These are phyloP conservation scores for Thunnus thynnus DNA, from an alignment of 2,113 vertebrate species.

Conservation along the genomic window DNA sequence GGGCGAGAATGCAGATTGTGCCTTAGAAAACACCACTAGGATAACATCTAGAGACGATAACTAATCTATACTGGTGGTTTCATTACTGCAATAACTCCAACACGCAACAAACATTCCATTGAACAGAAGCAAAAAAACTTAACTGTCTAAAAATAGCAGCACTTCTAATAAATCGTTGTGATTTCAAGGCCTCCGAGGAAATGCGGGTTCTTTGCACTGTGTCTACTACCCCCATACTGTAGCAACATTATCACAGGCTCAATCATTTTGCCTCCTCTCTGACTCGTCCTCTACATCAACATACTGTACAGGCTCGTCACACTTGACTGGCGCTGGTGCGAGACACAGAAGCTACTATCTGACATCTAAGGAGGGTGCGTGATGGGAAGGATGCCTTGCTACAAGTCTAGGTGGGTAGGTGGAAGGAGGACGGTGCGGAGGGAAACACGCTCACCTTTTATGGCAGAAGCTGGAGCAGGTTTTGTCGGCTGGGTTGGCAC, in stretches of 20 bases:
- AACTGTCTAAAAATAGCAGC: constrained; percentile 69
- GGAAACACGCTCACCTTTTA: constrained; percentile 66
- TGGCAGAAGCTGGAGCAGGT: constrained; percentile 90
- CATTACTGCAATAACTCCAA: constrained; percentile 26
- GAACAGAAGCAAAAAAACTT: constrained; percentile 33
- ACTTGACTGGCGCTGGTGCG: constrained; percentile 28
- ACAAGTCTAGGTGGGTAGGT: background rate
- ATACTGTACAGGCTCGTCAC: constrained; percentile 34
- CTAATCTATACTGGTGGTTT: constrained; percentile 44
- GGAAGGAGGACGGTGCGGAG: background rate
- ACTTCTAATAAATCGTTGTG: constrained; percentile 39
- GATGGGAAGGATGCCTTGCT: background rate
- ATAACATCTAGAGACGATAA: constrained; percentile 55
- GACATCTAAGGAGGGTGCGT: background rate
- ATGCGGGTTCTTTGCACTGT: constrained; percentile 19
- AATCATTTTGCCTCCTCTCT: constrained; percentile 21
- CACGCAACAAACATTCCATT: constrained; percentile 30
- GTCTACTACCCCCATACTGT: constrained; percentile 37
- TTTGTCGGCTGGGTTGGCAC: constrained; percentile 80
- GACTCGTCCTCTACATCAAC: constrained; percentile 16
- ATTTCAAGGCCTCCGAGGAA: constrained; percentile 15
- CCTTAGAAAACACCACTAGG: constrained; percentile 16
- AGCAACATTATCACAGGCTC: constrained; percentile 30
- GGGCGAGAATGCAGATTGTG: constrained; percentile 30
- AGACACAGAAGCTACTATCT: constrained; percentile 53